Conservation (phyloP, 2,113 vertebrate genomes). For the Hydrolagus affinis region DNA sequence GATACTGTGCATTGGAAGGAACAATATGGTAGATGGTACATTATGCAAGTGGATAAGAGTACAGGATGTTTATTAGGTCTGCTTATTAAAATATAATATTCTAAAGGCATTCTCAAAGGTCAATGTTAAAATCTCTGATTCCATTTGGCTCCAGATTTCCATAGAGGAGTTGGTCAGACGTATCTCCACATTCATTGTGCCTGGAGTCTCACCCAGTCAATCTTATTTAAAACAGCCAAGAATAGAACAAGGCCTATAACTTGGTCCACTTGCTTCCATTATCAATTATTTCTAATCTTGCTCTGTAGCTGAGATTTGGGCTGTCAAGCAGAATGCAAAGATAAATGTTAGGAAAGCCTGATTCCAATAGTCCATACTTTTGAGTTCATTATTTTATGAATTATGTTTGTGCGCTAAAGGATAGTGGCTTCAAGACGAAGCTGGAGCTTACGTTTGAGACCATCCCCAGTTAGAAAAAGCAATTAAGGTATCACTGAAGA, state of each 20-base stretch:
- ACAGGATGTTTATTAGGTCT: neutral
- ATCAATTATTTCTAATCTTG: neutral
- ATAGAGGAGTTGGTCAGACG: neutral
- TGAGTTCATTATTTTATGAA: neutral
- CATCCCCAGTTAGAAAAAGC: neutral
- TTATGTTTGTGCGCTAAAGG: neutral
- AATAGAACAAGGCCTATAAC: neutral
- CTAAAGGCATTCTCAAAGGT: neutral
- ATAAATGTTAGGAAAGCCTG: neutral
- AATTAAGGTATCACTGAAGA: neutral
- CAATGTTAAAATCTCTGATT: neutral
- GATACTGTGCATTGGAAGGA: neutral
- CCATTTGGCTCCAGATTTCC: neutral
- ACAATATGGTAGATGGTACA: neutral
- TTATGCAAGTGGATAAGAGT: neutral
- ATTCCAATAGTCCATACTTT: constrained; percentile 4
- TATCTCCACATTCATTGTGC: neutral
- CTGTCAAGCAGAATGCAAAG: neutral
- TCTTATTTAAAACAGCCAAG: neutral
- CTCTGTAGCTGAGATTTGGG: neutral
- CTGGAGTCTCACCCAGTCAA: no score
- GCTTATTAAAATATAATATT: constrained; percentile 1
- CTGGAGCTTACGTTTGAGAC: neutral
- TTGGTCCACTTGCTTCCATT: neutral
- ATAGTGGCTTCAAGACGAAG: neutral